phyloP scores from a whole-genome alignment of 2,113 vertebrate species.

The Chaenocephalus aceratus region DNA sequence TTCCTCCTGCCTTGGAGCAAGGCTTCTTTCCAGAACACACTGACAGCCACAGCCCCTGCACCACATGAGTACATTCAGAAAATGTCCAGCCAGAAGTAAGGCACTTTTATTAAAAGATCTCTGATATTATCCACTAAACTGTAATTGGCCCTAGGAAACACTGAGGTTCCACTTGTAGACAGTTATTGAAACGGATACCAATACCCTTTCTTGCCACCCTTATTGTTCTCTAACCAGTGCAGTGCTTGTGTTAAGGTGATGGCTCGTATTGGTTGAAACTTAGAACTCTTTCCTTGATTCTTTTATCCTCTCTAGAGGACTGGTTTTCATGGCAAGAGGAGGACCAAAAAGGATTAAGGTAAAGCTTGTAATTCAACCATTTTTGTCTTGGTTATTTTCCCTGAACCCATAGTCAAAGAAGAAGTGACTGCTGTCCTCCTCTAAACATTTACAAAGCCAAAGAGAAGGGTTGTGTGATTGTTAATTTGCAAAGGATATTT shows the following conservation, averaged over 20 bases:
- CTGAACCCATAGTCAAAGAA: slow-evolving; percentile 43
- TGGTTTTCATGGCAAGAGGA: slow-evolving; percentile 37
- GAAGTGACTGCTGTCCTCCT: slow-evolving; percentile 71
- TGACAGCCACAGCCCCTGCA: slow-evolving; percentile 54
- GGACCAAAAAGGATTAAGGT: slow-evolving; percentile 50
- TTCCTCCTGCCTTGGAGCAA: slow-evolving; percentile 69
- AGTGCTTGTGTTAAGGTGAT: slow-evolving; percentile 20
- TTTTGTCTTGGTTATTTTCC: slow-evolving; percentile 44
- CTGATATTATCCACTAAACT: slow-evolving; percentile 61
- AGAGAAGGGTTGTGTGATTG: slow-evolving; percentile 76
- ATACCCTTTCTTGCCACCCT: slow-evolving; percentile 16
- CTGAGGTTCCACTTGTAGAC: slow-evolving; percentile 33
- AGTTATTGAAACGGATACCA: slow-evolving; percentile 29
- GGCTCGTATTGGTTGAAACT: slow-evolving; percentile 51
- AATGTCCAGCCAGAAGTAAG: slow-evolving; percentile 59
- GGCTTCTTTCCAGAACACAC: slow-evolving; percentile 68
- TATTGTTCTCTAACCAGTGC: slow-evolving; percentile 43
- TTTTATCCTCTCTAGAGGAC: slow-evolving; percentile 29
- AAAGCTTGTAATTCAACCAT: slow-evolving; percentile 39
- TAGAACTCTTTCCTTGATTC: slow-evolving; percentile 39
- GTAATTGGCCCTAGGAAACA: slow-evolving; percentile 49
- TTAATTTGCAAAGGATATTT: slow-evolving; percentile 69
- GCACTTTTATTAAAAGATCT: slow-evolving; percentile 67
- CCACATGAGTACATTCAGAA: slow-evolving; percentile 38
- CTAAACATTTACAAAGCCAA: slow-evolving; percentile 77